Evolutionary conservation across 2,888 invertebrate species (phyloP).

Genomic region (Myathropa florea): DNA sequence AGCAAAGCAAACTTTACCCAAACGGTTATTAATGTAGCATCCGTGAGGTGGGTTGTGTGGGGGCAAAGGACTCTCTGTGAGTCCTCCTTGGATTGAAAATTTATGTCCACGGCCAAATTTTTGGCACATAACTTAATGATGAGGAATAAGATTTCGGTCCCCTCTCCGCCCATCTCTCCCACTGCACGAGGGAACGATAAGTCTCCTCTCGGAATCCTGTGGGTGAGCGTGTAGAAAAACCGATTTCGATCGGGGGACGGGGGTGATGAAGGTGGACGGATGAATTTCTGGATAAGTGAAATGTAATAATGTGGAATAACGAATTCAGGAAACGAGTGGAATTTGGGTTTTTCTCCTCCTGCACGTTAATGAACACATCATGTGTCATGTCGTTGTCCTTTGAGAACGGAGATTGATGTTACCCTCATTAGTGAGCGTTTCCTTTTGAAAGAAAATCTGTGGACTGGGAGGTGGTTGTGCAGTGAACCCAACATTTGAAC

Average conservation of each 20-base stretch:
- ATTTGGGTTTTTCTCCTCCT: neutral
- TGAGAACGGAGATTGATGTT: neutral
- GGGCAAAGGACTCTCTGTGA: neutral
- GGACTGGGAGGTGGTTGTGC: neutral
- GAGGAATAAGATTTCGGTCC: slow-evolving; percentile 22
- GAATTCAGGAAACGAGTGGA: slow-evolving; percentile 8
- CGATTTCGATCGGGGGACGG: neutral
- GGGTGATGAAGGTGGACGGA: neutral
- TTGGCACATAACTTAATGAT: slow-evolving; percentile 63
- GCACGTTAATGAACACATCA: slow-evolving; percentile 14
- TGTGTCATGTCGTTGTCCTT: slow-evolving; percentile 5
- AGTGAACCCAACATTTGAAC: neutral
- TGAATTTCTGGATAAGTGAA: slow-evolving; percentile 14
- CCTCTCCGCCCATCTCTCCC: no score
- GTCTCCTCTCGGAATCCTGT: neutral
- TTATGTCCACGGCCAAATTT: slow-evolving; percentile 50
- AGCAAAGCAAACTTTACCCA: slow-evolving; percentile 47
- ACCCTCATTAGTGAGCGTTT: neutral
- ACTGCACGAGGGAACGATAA: neutral
- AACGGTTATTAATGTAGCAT: slow-evolving; percentile 55
- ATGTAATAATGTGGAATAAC: slow-evolving; percentile 35
- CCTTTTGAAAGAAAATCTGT: neutral
- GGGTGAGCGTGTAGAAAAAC: neutral
- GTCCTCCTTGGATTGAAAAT: slow-evolving; percentile 54
- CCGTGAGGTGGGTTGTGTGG: neutral